These are phyloP conservation scores for Drosophila melanosoma DNA, from an alignment of 2,888 invertebrate species.

Conservation along the genomic window DNA sequence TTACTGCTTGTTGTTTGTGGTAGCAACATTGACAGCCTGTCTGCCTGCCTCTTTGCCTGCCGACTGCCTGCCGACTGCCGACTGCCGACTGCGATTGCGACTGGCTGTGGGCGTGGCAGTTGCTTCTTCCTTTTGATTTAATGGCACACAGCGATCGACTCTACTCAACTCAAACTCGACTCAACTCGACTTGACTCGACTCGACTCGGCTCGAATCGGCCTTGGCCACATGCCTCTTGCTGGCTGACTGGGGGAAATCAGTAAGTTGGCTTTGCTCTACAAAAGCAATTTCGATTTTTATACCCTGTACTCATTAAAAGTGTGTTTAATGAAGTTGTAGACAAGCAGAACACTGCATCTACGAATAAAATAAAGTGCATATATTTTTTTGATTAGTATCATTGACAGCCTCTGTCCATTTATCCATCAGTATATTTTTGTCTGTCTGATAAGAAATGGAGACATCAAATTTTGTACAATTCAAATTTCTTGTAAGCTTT, in stretches of 20 bases:
- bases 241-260: conserved; percentile 1
- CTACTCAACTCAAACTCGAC: not conserved
- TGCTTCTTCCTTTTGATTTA: conserved; percentile 68
- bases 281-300: conserved; percentile 51
- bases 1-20: conserved; percentile 29
- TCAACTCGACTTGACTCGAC: not conserved
- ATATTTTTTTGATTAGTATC: too few species aligned
- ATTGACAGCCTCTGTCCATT: too few species aligned
- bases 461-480: too few species aligned
- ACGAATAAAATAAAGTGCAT: too few species aligned
- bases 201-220: conserved; percentile 41
- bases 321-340: not conserved
- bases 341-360: not conserved
- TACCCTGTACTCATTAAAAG: not conserved
- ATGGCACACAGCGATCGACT: conserved; percentile 30
- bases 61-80: conserved; percentile 1
- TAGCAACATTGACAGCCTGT: conserved; percentile 44
- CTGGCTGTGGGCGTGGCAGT: conserved; percentile 49
- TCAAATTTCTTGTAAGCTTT: not conserved
- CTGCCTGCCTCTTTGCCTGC: conserved; percentile 4
- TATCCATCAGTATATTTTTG: too few species aligned
- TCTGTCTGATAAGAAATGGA: too few species aligned
- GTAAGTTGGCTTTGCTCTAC: conserved; percentile 27
- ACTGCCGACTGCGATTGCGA: not conserved
- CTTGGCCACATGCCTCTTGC: conserved; percentile 40